Conservation (phyloP, 2,888 invertebrate genomes). For the Harpalus rufipes region DNA sequence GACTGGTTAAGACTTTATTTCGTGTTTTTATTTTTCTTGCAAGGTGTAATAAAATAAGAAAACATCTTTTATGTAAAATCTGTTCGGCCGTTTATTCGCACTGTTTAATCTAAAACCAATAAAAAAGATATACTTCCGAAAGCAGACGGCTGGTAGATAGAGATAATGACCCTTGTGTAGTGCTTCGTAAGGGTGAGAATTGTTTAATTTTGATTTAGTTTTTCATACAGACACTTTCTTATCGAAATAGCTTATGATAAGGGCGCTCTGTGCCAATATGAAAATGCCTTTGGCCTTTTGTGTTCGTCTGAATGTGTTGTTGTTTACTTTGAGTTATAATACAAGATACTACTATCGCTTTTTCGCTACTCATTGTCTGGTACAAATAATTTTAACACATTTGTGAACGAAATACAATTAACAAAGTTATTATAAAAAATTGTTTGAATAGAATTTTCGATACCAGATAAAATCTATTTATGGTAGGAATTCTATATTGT, state of each 20-base stretch:
- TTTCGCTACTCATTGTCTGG: not conserved
- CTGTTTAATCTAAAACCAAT: constrained; percentile 54
- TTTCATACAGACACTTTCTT: constrained; percentile 68
- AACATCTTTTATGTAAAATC: constrained; percentile 58
- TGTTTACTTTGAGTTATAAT: constrained; percentile 45
- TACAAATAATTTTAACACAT: not conserved
- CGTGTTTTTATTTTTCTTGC: constrained; percentile 55
- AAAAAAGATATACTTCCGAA: constrained; percentile 52
- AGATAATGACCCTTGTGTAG: constrained; percentile 5
- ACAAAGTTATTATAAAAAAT: not conserved
- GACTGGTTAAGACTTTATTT: constrained; percentile 52
- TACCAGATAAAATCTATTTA: not conserved
- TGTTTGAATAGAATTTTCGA: too few species aligned
- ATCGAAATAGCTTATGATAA: constrained; percentile 71
- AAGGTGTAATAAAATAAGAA: constrained; percentile 55
- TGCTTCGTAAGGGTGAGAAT: constrained; percentile 35
- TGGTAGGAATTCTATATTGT: not conserved
- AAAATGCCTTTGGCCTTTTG: constrained; percentile 68
- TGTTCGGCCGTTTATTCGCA: constrained; percentile 55
- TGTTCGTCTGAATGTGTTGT: constrained; percentile 12
- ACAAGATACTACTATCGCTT: constrained; percentile 5
- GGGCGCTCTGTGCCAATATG: constrained; percentile 70
- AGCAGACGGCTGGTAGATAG: not conserved
- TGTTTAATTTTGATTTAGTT: constrained; percentile 55
- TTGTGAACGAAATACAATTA: not conserved